Base-by-base conservation (phyloP, 2,888 invertebrate species). In the Cynaeus angustus region DNA sequence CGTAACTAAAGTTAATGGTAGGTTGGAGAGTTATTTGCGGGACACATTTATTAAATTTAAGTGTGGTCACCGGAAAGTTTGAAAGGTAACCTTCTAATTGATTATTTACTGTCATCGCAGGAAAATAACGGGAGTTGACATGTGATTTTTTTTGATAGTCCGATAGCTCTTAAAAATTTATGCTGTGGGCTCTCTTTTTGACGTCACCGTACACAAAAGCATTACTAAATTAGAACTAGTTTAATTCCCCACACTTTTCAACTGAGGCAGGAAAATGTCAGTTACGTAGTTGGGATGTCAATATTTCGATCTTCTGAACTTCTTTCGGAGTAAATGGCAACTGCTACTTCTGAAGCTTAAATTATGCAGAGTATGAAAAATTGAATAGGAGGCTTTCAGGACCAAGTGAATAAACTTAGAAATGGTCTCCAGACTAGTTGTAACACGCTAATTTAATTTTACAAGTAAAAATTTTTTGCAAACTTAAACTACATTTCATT, bases 71-170 rank as follows among this genome's bases (percentile, higher is more conserved):
- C 21, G 21, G 21, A 21, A 21, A 21, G 21, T 21, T 21, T 14
- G 12, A 14, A 43, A 43, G 14, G 48, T 6, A 16, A 48, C 16
- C 12, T 16, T 10, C 9, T 37, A 7, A 16, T 46, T 16, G 26
- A 21, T 48, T 16, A 48, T 48, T 48, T 48, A 48, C n/a, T 1
- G 4, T 16, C 1, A 8, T 37, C 3, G 37, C 2, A 37, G 37
- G 6, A 37, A 48, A 48, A 21, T 48, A 43, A 43, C 10, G 12
- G 43, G 10, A 43, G 12, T 43, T 43, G 43, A 10, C 43, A 43
- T 5, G 43, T 43, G 43, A 43, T 48, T 48, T 48, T 14, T 48
- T 48, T 48, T 9, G 16, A 26, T 13, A 13, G 2, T 10, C 4
- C n/a, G n/a, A n/a, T n/a, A 21, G 21, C 21, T 4, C 7, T 48